A percentile compares a stretch with the other conserved stretches of the same genome.
Conservation (phyloP, 2,888 invertebrate species). For the Lepidonotus clava region DNA sequence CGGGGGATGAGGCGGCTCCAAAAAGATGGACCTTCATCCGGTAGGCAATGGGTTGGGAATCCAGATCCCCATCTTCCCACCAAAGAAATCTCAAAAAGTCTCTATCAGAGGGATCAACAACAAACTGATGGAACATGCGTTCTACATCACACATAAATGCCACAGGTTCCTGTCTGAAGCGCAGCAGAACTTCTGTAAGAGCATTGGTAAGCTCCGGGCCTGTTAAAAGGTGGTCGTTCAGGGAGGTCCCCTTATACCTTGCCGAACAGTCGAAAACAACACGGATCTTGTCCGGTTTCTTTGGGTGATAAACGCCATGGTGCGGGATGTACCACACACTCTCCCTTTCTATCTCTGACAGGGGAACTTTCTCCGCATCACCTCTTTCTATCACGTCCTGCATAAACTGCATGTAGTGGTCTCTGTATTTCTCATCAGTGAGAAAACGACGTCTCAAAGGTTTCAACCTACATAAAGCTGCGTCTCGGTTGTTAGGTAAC, state of each 20-base stretch:
- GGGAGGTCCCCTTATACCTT: conserved; percentile 52
- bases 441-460: neutral
- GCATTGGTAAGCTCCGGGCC: conserved; percentile 61
- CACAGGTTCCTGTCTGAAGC: conserved; percentile 58
- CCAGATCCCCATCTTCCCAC: conserved; percentile 55
- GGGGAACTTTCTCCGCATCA: conserved; percentile 44
- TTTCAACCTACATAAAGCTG: neutral
- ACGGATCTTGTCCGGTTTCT: conserved; percentile 57
- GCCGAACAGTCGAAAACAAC: conserved; percentile 62
- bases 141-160: conserved; percentile 62
- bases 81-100: conserved; percentile 59
- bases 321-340: conserved; percentile 55
- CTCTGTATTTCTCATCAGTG: neutral
- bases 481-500: conserved; percentile 45
- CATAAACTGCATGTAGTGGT: conserved; percentile 45
- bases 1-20: conserved; percentile 50
- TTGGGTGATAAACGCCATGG: conserved; percentile 56
- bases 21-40: conserved; percentile 56
- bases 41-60: conserved; percentile 17
- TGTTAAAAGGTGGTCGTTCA: conserved; percentile 59
- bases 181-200: conserved; percentile 55
- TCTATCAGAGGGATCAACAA: conserved; percentile 51
- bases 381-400: neutral
- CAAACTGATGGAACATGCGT: conserved; percentile 62
- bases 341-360: neutral